phyloP scores from a whole-genome alignment of 2,113 vertebrate genomes.

The Rattus norvegicus region DNA sequence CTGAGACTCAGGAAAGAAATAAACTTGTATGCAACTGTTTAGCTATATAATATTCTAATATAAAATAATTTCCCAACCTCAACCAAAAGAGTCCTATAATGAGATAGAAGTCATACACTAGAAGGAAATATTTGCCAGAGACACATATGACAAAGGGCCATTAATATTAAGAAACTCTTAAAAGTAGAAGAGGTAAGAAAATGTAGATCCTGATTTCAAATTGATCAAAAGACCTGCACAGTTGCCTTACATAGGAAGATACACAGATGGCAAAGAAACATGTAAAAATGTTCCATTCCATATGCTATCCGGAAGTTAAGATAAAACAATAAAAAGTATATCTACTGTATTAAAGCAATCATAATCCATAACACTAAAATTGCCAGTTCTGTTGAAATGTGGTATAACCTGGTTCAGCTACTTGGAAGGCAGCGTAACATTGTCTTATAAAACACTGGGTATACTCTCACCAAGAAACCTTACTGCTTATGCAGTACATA shows the following conservation, averaged over 20 bases:
- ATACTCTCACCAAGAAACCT: not conserved
- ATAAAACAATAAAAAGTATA: not conserved
- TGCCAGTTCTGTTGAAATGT: not conserved
- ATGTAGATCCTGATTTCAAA: not conserved
- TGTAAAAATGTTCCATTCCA: not conserved
- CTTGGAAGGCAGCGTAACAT: not conserved
- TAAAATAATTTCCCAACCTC: not conserved
- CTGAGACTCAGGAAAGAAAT: conserved; percentile 19
- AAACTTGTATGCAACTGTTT: not conserved
- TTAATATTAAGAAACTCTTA: not conserved
- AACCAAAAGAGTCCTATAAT: not conserved
- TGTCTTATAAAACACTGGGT: not conserved
- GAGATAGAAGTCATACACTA: not conserved
- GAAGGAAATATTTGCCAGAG: conserved; percentile 41
- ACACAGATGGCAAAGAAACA: not conserved
- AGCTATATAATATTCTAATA: not conserved
- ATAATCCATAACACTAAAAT: not conserved
- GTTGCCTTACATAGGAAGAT: not conserved
- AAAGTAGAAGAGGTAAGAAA: conserved; percentile 3
- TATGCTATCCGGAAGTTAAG: not conserved
- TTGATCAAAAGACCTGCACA: not conserved
- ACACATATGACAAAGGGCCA: not conserved
- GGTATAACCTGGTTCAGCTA: not conserved
- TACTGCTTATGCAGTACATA: not conserved
- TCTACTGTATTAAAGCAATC: not conserved